Evolutionary conservation across 2,113 vertebrate genomes (phyloP).

Genomic region (Cnemophilus loriae): DNA sequence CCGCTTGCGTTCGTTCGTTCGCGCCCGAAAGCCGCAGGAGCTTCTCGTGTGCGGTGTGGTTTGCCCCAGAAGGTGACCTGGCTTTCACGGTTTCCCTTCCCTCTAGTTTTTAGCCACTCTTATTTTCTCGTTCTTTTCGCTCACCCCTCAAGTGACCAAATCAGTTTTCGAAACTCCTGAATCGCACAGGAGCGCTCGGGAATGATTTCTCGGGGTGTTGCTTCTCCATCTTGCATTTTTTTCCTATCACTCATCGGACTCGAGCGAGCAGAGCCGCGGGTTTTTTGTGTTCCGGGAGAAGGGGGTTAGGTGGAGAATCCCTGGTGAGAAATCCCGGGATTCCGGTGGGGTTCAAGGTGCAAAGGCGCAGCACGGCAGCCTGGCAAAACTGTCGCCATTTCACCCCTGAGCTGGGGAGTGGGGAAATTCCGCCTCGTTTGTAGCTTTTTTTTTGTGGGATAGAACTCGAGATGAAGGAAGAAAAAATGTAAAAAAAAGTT

Average conservation of each 20-base stretch:
- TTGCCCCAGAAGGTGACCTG: background rate
- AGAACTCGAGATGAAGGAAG: background rate
- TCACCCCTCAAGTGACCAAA: accelerated
- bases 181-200: accelerated
- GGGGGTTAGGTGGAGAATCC: no score
- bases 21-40: background rate
- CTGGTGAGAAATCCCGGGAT: no score
- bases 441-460: accelerated
- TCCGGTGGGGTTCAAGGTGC: no score
- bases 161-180: accelerated
- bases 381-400: background rate
- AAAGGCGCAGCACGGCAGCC: accelerated
- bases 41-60: accelerated
- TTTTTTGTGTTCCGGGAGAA: no score
- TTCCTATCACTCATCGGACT: background rate
- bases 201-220: background rate
- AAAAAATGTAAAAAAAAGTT: accelerated
- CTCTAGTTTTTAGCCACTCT: accelerated
- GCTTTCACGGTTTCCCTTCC: background rate
- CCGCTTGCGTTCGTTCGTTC: no score
- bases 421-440: background rate
- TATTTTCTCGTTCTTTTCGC: background rate
- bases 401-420: background rate
- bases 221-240: background rate
- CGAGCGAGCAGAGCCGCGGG: accelerated